A percentile compares a stretch with the other conserved stretches of the same genome.
Conservation (phyloP, 2,888 invertebrate species). For the Incurvaria masculella region DNA sequence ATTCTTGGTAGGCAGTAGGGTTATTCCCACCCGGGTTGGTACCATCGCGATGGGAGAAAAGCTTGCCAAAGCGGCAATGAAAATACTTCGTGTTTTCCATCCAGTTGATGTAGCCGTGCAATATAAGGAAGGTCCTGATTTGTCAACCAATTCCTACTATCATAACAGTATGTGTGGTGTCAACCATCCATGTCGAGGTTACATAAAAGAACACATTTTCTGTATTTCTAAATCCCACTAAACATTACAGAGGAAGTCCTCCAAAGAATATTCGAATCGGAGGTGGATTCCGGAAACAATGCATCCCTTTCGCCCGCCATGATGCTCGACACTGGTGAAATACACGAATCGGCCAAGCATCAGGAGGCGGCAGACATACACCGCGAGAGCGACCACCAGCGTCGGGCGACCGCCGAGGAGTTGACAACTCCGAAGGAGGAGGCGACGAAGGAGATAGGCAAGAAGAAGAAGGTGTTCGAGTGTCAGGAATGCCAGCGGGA, state of each 20-base stretch:
- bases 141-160: too few species aligned
- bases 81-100: too few species aligned
- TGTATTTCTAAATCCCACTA: too few species aligned
- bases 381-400: slow-evolving; percentile 3
- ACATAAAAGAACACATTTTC: too few species aligned
- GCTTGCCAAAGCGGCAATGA: too few species aligned
- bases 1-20: too few species aligned
- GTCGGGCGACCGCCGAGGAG: slow-evolving; percentile 1
- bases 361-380: slow-evolving; percentile 8
- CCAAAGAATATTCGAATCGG: slow-evolving; percentile 37
- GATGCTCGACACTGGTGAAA: slow-evolving; percentile 18
- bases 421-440: background rate
- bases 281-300: slow-evolving; percentile 23
- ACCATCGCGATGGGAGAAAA: too few species aligned
- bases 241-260: slow-evolving; percentile 41
- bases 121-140: too few species aligned
- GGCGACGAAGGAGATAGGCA: slow-evolving; percentile 16
- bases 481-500: slow-evolving; percentile 70
- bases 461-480: slow-evolving; percentile 35
- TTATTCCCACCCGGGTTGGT: too few species aligned
- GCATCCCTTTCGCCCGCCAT: slow-evolving; percentile 25
- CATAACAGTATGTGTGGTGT: too few species aligned
- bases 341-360: slow-evolving; percentile 7
- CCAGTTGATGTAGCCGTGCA: too few species aligned
- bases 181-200: too few species aligned